A percentile compares a stretch with the other conserved stretches of the same genome.
These are phyloP conservation scores for Ctenopoma multispine DNA, from an alignment of 2,797 vertebrate species.

Conservation along the genomic window DNA sequence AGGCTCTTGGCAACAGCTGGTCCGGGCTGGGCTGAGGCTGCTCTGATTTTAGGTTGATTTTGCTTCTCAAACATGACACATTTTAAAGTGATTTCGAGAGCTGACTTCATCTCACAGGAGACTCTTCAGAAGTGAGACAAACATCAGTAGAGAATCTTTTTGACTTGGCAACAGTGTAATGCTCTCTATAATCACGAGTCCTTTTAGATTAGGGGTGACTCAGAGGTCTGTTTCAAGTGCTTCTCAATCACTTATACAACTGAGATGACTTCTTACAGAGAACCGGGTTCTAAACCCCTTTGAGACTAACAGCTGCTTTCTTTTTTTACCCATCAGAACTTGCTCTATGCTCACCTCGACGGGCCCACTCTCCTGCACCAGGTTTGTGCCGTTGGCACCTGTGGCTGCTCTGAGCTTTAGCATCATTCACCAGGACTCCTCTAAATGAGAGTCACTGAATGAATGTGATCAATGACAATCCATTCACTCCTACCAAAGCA, in stretches of 20 bases:
- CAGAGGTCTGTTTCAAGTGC: not conserved
- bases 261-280: constrained; percentile 16
- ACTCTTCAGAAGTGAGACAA: not conserved
- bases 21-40: not conserved
- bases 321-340: constrained; percentile 84
- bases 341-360: constrained; percentile 81
- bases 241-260: not conserved
- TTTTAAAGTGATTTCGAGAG: too few species aligned
- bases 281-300: constrained; percentile 9
- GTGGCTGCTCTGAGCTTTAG: constrained; percentile 71
- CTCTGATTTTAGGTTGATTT: too few species aligned
- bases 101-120: constrained; percentile 1
- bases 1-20: not conserved
- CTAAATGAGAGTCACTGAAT: constrained; percentile 49
- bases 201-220: constrained; percentile 2
- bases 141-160: constrained; percentile 3
- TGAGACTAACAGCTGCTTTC: constrained; percentile 79
- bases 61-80: too few species aligned
- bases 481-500: constrained; percentile 45
- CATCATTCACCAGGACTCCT: constrained; percentile 56
- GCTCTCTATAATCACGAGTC: too few species aligned
- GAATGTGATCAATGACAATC: constrained; percentile 60
- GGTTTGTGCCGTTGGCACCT: constrained; percentile 81
- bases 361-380: constrained; percentile 80
- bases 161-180: not conserved